phyloP scores from a whole-genome alignment of 2,113 vertebrate species.

The Percina caprodes region DNA sequence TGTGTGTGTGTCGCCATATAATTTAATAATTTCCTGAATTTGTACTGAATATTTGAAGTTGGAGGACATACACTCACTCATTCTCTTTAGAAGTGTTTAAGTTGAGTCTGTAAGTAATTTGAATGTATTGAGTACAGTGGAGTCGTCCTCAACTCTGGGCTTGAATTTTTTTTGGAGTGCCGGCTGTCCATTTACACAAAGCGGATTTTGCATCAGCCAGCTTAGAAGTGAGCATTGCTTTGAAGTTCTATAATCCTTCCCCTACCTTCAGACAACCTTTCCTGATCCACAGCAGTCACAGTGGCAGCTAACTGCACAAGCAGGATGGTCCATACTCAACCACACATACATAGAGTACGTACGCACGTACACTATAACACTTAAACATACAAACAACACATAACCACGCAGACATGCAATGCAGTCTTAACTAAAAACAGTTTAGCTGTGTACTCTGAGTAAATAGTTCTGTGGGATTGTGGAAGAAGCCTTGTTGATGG shows the following conservation, averaged over 20 bases:
- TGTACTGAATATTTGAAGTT: slow-evolving; percentile 3
- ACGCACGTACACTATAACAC: background rate
- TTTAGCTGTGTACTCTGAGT: background rate
- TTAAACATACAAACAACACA: background rate
- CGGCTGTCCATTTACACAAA: slow-evolving; percentile 76
- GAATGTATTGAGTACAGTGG: slow-evolving; percentile 31
- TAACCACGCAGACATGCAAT: background rate
- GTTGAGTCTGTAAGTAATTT: slow-evolving; percentile 39
- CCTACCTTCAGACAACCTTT: slow-evolving; percentile 83
- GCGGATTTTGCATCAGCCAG: slow-evolving; percentile 81
- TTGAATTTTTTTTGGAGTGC: slow-evolving; percentile 57
- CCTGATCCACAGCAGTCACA: slow-evolving; percentile 58
- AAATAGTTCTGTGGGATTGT: background rate
- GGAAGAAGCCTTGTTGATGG: background rate
- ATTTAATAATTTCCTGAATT: slow-evolving; percentile 13
- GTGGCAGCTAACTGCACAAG: slow-evolving; percentile 45
- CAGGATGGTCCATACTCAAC: slow-evolving; percentile 37
- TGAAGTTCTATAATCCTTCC: slow-evolving; percentile 83
- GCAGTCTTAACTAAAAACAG: background rate
- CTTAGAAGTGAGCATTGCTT: slow-evolving; percentile 80
- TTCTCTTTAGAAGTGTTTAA: slow-evolving; percentile 21
- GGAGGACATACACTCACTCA: background rate
- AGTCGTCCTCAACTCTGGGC: slow-evolving; percentile 51
- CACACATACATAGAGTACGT: background rate
- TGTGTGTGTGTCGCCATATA: background rate